Evolutionary conservation across 2,888 invertebrate species (phyloP), one percentile per base, ranked within the genome.

Genomic region (Thumatha senex): DNA sequence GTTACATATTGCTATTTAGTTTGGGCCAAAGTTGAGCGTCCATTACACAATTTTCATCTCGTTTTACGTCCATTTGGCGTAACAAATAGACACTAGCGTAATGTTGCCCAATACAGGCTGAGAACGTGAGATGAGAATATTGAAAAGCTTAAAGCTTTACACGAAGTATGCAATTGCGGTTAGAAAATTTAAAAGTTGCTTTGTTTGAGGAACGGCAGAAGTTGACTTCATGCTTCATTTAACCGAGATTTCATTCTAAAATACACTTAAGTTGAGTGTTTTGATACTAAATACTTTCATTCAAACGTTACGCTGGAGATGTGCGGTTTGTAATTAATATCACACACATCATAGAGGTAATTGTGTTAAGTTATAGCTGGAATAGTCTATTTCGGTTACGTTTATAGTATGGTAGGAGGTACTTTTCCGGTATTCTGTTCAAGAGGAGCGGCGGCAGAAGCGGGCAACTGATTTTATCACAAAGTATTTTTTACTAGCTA

Each of bases 31-130:
- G 63, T 62, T 62, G 43, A 62, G 35, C 53, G 15, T 51, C 13
- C 1, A 8, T 65, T 63, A 43, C 48, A 44, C 49, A 62, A 58
- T 34, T 34, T 33, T 63, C 53, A 62, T 65, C 63, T 58, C 40
- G 59, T 58, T 65, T 50, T 44, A 43, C 47, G 47, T 46, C 48
- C 34, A 65, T 56, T 65, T 62, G 56, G 8, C 38, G 38, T 43
- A 53, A 56, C 51, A 56, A 65, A 63, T 54, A 51, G 46, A 42
- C 48, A 39, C 34, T 29, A 48, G 46, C 56, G 50, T 47, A 51
- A 58, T 14, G 44, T 65, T 63, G 42, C 49, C 14, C 41, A 59
- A 63, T 48, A 38, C 18, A 24, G 18, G 18, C 12, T n/a, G 34
- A 40, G 51, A 56, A 63, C 66, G 59, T 66, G 56, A 43, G 15